Conservation (phyloP, 2,888 invertebrate species). For the Caenorhabditis panamensis region DNA sequence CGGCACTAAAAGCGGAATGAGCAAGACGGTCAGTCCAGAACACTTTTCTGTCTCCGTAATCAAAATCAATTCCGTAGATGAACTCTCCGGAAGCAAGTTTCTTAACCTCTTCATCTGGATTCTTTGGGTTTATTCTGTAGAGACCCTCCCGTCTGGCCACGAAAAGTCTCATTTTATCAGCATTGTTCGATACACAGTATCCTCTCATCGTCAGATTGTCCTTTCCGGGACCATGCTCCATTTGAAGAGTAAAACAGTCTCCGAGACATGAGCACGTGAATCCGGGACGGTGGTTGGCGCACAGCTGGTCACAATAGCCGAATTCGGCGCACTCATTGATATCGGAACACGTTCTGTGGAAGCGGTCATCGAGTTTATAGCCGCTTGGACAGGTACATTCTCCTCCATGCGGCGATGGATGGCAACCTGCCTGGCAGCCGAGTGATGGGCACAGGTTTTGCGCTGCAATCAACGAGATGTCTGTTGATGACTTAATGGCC, state of each 20-base stretch:
- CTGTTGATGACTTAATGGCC: constrained; percentile 6
- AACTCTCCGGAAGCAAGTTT: constrained; percentile 80
- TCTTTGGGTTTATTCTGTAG: constrained; percentile 71
- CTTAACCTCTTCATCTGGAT: constrained; percentile 71
- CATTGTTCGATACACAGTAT: constrained; percentile 79
- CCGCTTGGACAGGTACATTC: constrained; percentile 92
- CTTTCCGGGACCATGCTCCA: constrained; percentile 70
- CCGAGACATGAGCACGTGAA: constrained; percentile 83
- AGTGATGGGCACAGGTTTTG: constrained; percentile 89
- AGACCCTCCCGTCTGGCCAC: constrained; percentile 80
- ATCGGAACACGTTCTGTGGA: constrained; percentile 90
- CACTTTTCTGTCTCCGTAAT: constrained; percentile 89
- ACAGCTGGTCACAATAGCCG: constrained; percentile 91
- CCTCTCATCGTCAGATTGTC: constrained; percentile 77
- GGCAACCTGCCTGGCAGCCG: constrained; percentile 93
- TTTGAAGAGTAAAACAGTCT: constrained; percentile 75
- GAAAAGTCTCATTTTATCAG: constrained; percentile 79
- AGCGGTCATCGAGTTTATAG: constrained; percentile 89
- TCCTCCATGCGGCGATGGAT: constrained; percentile 86
- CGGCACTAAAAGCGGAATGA: constrained; percentile 79
- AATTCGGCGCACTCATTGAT: constrained; percentile 87
- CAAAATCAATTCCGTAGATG: constrained; percentile 90
- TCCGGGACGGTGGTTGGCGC: constrained; percentile 90
- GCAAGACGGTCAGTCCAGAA: constrained; percentile 87
- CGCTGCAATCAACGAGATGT: constrained; percentile 83